phyloP scores from a whole-genome alignment of 2,113 vertebrate genomes.

The Axis porcinus region DNA sequence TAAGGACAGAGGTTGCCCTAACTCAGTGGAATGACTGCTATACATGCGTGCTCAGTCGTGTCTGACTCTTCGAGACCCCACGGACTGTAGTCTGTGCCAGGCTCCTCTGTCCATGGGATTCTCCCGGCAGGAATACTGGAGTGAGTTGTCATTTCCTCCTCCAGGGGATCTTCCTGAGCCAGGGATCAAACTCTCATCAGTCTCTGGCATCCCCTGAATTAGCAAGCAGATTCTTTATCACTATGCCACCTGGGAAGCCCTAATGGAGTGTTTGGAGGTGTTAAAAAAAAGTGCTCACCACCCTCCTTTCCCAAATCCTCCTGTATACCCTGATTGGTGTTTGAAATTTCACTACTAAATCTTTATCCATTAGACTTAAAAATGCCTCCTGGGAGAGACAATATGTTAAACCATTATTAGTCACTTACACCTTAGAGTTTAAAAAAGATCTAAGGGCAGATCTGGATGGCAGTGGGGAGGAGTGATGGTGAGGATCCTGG shows the following conservation, averaged over 20 bases:
- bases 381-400: not conserved
- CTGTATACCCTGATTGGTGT: not conserved
- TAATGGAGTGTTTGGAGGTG: not conserved
- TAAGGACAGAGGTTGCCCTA: not conserved
- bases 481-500: rapidly evolving
- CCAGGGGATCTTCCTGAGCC: not conserved
- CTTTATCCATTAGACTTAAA: not conserved
- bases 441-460: not conserved
- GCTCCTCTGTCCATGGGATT: not conserved
- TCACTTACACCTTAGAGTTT: not conserved
- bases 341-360: not conserved
- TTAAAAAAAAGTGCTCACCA: not conserved
- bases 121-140: not conserved
- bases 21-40: not conserved
- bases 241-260: not conserved
- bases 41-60: not conserved
- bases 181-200: not conserved
- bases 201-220: not conserved
- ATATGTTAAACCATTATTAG: not conserved
- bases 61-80: not conserved
- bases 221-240: not conserved
- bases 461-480: not conserved
- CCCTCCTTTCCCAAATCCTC: not conserved
- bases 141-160: not conserved
- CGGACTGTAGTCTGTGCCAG: rapidly evolving